phyloP scores from a whole-genome alignment of 2,113 vertebrate species.

The Phycodurus eques region DNA sequence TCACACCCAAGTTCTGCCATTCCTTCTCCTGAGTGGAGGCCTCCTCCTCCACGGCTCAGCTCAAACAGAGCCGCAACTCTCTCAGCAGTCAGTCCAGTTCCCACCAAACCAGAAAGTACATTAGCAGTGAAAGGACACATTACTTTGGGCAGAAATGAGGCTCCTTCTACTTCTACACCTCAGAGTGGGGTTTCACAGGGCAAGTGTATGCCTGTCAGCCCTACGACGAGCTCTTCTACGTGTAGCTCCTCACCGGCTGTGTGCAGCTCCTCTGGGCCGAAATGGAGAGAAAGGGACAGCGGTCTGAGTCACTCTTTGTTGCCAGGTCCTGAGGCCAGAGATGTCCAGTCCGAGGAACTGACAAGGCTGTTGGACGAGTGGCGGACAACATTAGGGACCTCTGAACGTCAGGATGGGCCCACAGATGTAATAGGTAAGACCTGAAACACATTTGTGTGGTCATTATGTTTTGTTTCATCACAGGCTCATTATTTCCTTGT shows the following conservation, averaged over 20 bases:
- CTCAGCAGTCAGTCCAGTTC: constrained; percentile 11
- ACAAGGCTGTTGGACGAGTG: constrained; percentile 65
- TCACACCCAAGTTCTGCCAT: constrained; percentile 13
- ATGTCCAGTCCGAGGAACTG: constrained; percentile 42
- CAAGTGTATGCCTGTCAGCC: constrained; percentile 27
- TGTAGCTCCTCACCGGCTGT: constrained; percentile 24
- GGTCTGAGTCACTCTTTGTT: constrained; percentile 47
- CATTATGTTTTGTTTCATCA: constrained; percentile 3
- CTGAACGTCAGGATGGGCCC: constrained; percentile 28
- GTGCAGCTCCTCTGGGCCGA: constrained; percentile 17
- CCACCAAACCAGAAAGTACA: constrained; percentile 27
- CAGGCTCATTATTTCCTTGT: constrained; percentile 1
- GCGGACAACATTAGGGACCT: constrained; percentile 47
- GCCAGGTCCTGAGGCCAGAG: background rate
- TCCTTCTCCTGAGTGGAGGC: constrained; percentile 33
- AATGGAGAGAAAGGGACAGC: constrained; percentile 56
- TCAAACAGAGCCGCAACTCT: constrained; percentile 16
- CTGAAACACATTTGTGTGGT: background rate
- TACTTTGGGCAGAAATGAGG: constrained; percentile 35
- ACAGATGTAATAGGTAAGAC: constrained; percentile 54
- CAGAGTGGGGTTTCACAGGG: constrained; percentile 19
- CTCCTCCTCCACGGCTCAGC: constrained; percentile 19
- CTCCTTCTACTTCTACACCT: constrained; percentile 41
- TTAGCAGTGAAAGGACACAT: constrained; percentile 18
- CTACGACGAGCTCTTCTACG: constrained; percentile 27